Evolutionary conservation across 53 echinoderm and acorn worm genomes (phyloP).

Genomic region (Henricia sp.): DNA sequence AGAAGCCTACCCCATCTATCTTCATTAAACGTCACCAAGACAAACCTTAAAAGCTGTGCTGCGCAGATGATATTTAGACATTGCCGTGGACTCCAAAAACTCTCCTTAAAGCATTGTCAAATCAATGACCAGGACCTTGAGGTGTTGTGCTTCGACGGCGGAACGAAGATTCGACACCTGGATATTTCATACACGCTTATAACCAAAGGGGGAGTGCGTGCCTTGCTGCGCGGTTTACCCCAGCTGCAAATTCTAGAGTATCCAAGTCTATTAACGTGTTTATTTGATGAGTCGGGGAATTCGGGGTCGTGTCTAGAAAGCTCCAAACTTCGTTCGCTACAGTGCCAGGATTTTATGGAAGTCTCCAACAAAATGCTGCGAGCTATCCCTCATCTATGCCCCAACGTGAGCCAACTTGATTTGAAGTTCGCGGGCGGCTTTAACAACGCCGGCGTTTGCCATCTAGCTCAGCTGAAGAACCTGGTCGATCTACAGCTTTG

Average conservation of each 20-base stretch:
- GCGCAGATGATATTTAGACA: conserved; percentile 50
- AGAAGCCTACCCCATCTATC: conserved; percentile 12
- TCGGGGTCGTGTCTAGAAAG: too few species aligned
- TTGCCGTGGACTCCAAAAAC: conserved; percentile 42
- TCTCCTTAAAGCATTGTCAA: conserved; percentile 58
- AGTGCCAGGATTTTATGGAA: conserved; percentile 58
- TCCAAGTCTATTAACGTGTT: conserved; percentile 55
- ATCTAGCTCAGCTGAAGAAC: conserved; percentile 46
- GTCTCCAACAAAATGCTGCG: conserved; percentile 51
- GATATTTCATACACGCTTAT: conserved; percentile 69
- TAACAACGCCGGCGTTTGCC: conserved; percentile 43
- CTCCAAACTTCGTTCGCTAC: conserved; percentile 49
- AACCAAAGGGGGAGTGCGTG: conserved; percentile 56
- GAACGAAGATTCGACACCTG: conserved; percentile 39
- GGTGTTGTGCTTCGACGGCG: conserved; percentile 54
- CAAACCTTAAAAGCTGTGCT: conserved; percentile 46
- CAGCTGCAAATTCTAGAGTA: conserved; percentile 60
- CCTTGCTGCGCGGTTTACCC: conserved; percentile 58
- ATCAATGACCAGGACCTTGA: conserved; percentile 59
- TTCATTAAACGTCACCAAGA: conserved; percentile 50
- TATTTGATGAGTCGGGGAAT: conserved; percentile 57
- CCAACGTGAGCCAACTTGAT: conserved; percentile 64
- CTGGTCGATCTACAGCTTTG: conserved; percentile 63
- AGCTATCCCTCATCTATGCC: conserved; percentile 64
- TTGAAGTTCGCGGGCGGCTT: conserved; percentile 67